phyloP scores from a whole-genome alignment of 1,140 invertebrate species.

The Belonocnema kinseyi region DNA sequence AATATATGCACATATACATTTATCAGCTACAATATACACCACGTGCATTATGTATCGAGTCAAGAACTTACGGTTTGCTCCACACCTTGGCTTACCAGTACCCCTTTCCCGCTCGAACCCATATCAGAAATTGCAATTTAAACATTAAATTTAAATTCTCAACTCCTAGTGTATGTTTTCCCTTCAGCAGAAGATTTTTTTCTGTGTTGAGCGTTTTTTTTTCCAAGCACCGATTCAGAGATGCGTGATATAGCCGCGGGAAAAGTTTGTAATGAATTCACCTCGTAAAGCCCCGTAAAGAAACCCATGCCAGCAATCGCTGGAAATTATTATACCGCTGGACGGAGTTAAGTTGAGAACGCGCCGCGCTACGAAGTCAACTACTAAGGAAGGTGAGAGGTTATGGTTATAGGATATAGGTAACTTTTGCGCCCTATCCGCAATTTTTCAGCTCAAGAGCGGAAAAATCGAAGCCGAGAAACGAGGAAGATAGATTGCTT shows the following conservation, averaged over 20 bases:
- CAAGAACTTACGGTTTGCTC: slow-evolving; percentile 27
- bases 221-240: slow-evolving; percentile 22
- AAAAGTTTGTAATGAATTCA: slow-evolving; percentile 64
- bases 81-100: slow-evolving; percentile 32
- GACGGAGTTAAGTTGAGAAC: slow-evolving; percentile 39
- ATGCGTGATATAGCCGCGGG: slow-evolving; percentile 43
- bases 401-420: slow-evolving; percentile 44
- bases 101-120: slow-evolving; percentile 32
- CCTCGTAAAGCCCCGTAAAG: slow-evolving; percentile 51
- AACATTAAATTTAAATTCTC: slow-evolving; percentile 59
- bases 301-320: slow-evolving; percentile 47
- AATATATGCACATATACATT: slow-evolving; percentile 50
- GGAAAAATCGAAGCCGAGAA: slow-evolving; percentile 47
- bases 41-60: slow-evolving; percentile 32
- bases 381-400: slow-evolving; percentile 29
- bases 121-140: slow-evolving; percentile 60
- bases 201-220: slow-evolving; percentile 47
- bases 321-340: slow-evolving; percentile 54
- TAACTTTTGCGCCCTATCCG: slow-evolving; percentile 33
- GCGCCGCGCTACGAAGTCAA: slow-evolving; percentile 4
- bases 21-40: slow-evolving; percentile 39
- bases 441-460: slow-evolving; percentile 11
- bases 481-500: slow-evolving; percentile 45
- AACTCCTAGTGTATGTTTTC: slow-evolving; percentile 39
- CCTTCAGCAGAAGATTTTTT: neutral